These are phyloP conservation scores for Macrophya alboannulata DNA, from an alignment of 2,888 invertebrate species.

Conservation along the genomic window DNA sequence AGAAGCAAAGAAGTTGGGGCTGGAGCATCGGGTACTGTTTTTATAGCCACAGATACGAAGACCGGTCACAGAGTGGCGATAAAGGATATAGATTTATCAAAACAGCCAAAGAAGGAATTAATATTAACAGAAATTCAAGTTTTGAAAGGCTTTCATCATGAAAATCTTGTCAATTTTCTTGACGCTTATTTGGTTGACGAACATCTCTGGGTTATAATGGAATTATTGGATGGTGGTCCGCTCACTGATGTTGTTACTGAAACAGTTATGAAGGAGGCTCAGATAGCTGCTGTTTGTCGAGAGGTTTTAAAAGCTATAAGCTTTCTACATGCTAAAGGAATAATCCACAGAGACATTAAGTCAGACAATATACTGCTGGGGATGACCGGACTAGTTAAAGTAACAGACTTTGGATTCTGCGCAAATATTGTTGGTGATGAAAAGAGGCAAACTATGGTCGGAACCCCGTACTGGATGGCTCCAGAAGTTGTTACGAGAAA, in stretches of 20 bases:
- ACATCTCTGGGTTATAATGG: conserved; percentile 98
- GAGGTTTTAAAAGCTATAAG: conserved; percentile 94
- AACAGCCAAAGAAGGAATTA: conserved; percentile 97
- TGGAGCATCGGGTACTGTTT: conserved; percentile 96
- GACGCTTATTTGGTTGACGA: conserved; percentile 96
- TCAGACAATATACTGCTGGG: conserved; percentile 98
- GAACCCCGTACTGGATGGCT: conserved; percentile 99
- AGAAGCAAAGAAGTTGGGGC: conserved; percentile 93
- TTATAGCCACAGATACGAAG: conserved; percentile 91
- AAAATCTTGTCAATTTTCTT: conserved; percentile 97
- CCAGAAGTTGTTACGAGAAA: conserved; percentile 96
- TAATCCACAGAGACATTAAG: conserved; percentile 97
- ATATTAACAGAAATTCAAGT: conserved; percentile 97
- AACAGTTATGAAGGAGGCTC: conserved; percentile 97
- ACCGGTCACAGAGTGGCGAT: conserved; percentile 93
- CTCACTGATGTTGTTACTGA: conserved; percentile 98
- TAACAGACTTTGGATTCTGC: conserved; percentile 99
- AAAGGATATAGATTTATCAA: conserved; percentile 96
- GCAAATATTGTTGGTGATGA: conserved; percentile 97
- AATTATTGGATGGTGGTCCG: conserved; percentile 96
- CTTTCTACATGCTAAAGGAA: conserved; percentile 94
- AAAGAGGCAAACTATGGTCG: conserved; percentile 98
- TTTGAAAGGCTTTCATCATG: conserved; percentile 94
- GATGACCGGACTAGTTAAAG: conserved; percentile 95
- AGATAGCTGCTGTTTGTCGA: conserved; percentile 96